Evolutionary conservation across 2,797 vertebrate genomes (phyloP), one percentile per base, ranked within the genome.

Genomic region (Pseudochromis fuscus): DNA sequence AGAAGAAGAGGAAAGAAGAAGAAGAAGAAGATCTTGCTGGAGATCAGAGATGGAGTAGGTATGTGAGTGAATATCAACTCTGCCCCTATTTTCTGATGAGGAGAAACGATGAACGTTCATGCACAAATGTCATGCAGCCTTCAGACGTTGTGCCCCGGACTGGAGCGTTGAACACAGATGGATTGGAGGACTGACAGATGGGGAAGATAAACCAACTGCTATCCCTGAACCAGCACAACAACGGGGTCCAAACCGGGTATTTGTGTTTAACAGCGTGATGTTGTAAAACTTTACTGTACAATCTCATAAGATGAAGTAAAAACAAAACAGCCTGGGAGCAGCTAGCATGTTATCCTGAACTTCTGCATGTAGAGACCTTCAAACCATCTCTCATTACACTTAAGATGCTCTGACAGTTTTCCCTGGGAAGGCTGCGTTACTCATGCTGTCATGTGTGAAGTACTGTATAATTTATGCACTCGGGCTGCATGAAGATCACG

Each of bases 401-500:
- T 33, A 30, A 70, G 24, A 45, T 28, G 44, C 31, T 67, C 50
- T 44, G 56, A 69, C 78, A 58, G 60, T 23, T 24, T 44, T 27
- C 49, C 24, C 61, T 7, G 7, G 27, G 27, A 67, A 49, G 2
- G 45, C 42, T 23, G 53, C 30, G 19, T 50, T 42, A 57, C 59
- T 61, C 69, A 28, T 9, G 44, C 49, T 5, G 49, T 35, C 74
- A 13, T 2, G 30, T 60, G 72, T 37, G 40, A 35, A n/a, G 12
- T 10, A 1, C 19, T 71, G 61, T 46, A 63, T 46, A 60, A 77
- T 53, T 24, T 21, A 60, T 64, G 52, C 42, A 38, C 70, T 25
- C 18, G 1, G 7, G 56, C 24, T 53, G 18, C 44, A 67, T 42
- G 37, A 57, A 68, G 21, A 49, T 2, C 18, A 35, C 31, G 70